These are phyloP conservation scores for Callaeas wilsoni DNA, from an alignment of 2,113 vertebrate genomes.

Conservation along the genomic window DNA sequence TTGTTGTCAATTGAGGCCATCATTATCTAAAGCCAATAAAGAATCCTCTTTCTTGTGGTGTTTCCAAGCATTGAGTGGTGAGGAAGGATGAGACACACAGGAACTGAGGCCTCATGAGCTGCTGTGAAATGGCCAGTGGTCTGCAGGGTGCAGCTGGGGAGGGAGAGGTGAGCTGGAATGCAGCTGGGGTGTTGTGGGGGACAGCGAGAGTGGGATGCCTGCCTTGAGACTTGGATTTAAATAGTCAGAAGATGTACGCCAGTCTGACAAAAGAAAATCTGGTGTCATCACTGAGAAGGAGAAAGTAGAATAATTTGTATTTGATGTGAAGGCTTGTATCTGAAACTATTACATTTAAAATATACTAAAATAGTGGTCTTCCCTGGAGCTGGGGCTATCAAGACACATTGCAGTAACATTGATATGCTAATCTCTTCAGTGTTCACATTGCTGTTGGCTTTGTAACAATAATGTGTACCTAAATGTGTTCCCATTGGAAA, in stretches of 20 bases:
- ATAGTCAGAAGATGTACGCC: not conserved
- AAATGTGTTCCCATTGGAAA: not conserved
- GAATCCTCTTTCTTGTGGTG: not conserved
- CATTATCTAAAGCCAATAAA: not conserved
- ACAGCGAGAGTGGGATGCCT: not conserved
- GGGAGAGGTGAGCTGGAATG: not conserved
- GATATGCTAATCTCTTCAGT: not conserved
- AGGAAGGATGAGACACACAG: not conserved
- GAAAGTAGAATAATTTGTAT: not conserved
- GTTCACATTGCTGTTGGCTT: not conserved
- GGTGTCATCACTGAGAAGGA: not conserved
- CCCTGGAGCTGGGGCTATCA: not conserved
- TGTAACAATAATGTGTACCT: not conserved
- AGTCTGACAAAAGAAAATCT: not conserved
- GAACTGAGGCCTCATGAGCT: not conserved
- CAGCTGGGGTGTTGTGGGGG: not conserved
- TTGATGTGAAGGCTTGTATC: not conserved
- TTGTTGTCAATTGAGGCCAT: not conserved
- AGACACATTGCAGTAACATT: not conserved
- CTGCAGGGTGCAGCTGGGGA: not conserved
- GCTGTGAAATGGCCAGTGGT: not conserved
- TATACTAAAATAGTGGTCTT: not conserved
- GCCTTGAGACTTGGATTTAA: not conserved
- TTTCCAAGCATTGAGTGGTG: slow-evolving; percentile 28
- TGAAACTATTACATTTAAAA: not conserved